Conservation (phyloP, 2,797 vertebrate species). For the Cercopithecus petaurista region DNA sequence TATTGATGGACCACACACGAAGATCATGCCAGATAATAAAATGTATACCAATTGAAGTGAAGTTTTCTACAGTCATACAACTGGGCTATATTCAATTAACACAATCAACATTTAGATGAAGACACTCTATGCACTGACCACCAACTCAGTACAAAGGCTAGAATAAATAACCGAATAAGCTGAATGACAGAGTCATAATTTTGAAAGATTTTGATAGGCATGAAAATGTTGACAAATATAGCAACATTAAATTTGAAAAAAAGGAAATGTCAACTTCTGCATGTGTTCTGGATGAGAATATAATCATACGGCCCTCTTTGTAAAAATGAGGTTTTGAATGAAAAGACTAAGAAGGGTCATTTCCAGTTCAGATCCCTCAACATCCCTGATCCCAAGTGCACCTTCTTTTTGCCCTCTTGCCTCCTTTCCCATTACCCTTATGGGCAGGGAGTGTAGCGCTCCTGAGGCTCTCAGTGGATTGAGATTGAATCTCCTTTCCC, state of each 20-base stretch:
- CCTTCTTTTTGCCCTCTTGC: background rate
- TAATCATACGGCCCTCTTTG: background rate
- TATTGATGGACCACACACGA: background rate
- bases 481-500: background rate
- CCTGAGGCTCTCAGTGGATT: background rate
- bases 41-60: background rate
- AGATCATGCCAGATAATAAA: background rate
- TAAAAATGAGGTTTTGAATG: background rate
- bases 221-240: background rate
- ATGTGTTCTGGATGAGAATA: background rate
- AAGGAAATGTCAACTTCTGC: background rate
- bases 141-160: accelerated
- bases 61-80: background rate
- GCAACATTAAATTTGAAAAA: background rate
- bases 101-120: background rate
- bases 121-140: background rate
- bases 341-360: background rate
- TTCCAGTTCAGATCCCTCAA: background rate
- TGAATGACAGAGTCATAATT: background rate
- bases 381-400: background rate
- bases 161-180: background rate
- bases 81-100: background rate
- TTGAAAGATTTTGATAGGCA: background rate
- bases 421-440: background rate
- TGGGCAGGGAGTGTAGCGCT: accelerated